Evolutionary conservation across 2,113 vertebrate species (phyloP).

Genomic region (Callipepla squamata): DNA sequence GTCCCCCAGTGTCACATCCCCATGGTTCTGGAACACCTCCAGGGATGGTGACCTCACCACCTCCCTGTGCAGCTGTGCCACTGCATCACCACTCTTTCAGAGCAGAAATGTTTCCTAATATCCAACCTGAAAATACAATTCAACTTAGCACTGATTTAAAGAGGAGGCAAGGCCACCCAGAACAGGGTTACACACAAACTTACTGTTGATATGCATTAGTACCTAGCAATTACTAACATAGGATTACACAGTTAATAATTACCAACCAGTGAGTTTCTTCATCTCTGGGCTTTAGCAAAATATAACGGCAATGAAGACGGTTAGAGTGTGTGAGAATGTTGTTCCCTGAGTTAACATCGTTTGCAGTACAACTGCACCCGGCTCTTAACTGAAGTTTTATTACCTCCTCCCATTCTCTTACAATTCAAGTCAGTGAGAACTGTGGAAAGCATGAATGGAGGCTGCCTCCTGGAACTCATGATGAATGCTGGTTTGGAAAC

Average conservation of each 20-base stretch:
- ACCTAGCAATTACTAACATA: not conserved
- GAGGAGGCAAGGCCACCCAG: not conserved
- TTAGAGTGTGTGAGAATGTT: fast-evolving
- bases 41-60: too few relatives aligned
- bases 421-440: not conserved
- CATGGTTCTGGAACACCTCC: too few relatives aligned
- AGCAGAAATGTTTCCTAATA: too few relatives aligned
- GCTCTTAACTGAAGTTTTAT: not conserved
- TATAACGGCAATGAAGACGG: not conserved
- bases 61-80: too few relatives aligned
- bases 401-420: not conserved
- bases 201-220: not conserved
- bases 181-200: not conserved
- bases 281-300: not conserved
- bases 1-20: too few relatives aligned
- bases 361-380: too few relatives aligned
- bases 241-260: not conserved
- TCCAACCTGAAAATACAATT: not conserved
- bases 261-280: not conserved
- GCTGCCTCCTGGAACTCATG: not conserved
- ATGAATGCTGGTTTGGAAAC: not conserved
- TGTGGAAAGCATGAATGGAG: not conserved
- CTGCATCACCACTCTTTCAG: too few relatives aligned
- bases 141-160: not conserved
- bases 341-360: not conserved